Base-by-base conservation (phyloP, 2,797 vertebrate genomes). In the Hypotaenidia okinawae region DNA sequence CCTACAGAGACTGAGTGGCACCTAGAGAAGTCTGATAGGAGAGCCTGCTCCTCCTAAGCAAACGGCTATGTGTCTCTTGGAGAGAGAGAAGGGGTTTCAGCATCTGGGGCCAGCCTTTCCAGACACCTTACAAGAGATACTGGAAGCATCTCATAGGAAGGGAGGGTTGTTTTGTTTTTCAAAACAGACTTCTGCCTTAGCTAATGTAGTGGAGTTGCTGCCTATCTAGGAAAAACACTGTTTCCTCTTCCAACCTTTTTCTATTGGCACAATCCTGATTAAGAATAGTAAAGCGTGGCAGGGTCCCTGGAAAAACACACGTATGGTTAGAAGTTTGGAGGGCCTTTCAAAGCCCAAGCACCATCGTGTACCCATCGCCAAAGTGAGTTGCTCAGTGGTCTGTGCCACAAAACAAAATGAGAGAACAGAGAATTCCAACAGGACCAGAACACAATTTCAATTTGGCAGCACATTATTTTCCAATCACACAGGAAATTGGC, bases 121-220 rank as follows among this genome's bases (percentile, higher is more conserved):
- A 93, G 52, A 69, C 75, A 94, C 77, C 78, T 96, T 69, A 64
- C 43, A 79, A 87, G 82, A 95, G 90, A 95, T 90, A 93, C 6
- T 32, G n/a, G n/a, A 69, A 84, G 33, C 74, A 49, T 69, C 66
- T 72, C 10, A 55, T 2, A 84, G 67, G 63, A 87, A 57, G 47
- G 30, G 28, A 87, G 43, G 17, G 13, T 23, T 43, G 49, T 28
- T 89, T 33, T 28, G 24, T 57, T 84, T 86, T 54, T 66, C 85
- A 32, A 58, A 87, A 59, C 21, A 79, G 35, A 43, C 3, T 66
- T 74, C 73, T 89, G 35, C 37, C 75, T 77, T 25, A 74, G 33
- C 33, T 32, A 84, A 11, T 1, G 0, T 9, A 23, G 47, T 67
- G 70, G 7, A 80, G 37, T 30, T 77, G 35, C 25, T 84, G 35